Evolutionary conservation across 2,797 vertebrate species (phyloP), one percentile per base, ranked within the genome.

Genomic region (Nyctibius grandis): DNA sequence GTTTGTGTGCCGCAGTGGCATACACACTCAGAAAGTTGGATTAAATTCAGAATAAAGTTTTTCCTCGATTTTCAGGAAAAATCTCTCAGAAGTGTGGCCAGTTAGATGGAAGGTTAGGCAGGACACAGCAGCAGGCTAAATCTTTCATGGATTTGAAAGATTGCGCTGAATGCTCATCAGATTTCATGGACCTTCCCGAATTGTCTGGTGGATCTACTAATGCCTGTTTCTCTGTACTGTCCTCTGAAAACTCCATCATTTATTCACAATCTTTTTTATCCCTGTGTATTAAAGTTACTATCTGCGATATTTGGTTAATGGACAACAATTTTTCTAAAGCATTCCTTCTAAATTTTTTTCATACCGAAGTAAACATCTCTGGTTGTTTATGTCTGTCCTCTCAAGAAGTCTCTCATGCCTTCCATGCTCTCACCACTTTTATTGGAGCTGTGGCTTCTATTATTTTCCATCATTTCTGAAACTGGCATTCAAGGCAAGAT

Each of bases 361-460:
- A 4, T 5, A 34, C 7, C 33, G 19, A 21, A 78, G 42, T 42
- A 45, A 74, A 65, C 7, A 0, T 5, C 4, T 44, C 56, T 23
- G 21, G 33, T 40, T 36, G 25, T 29, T 69, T 40, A 60, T 12
- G 17, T 11, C 47, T 57, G 40, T 60, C 7, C 3, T 60, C 19
- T 42, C 28, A 59, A 36, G 42, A 57, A n/a, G 16, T 50, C 42
- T 61, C 51, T 54, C 12, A 3, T 6, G 25, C 21, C 51, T 42
- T 25, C 40, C 0, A 0, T 1, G 42, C 44, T 72, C 50, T 34
- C 57, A 44, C 25, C 7, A 2, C 33, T 34, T 54, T 5, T 8
- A 12, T 3, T 34, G 57, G 42, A 82, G 23, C 44, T 47, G 53
- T 15, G 4, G 21, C n/a, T 83, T 44, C 75, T 47, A 5, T 11